Base-by-base conservation (phyloP, 2,888 invertebrate species). In the Branchellion lobata region DNA sequence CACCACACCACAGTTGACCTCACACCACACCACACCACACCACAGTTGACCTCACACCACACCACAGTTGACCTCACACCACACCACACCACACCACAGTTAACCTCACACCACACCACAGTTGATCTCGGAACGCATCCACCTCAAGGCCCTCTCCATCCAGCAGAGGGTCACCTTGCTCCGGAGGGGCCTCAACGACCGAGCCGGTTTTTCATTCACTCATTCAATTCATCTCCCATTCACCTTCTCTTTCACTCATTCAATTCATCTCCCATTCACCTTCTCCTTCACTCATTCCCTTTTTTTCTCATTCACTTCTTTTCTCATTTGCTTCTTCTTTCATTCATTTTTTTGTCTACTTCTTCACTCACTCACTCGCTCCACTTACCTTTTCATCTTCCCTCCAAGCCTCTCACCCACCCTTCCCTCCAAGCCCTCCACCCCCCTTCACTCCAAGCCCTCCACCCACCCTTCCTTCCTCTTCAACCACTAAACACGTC, bases 171-270 rank as follows among this genome's bases (percentile, higher is more conserved):
- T 91, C 57, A 87, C 88, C 5, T 85, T 93, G 0, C 85, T 93
- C 1, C 89, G 90, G 78, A 89, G 90, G 82, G 92, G 92, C 0
- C 88, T 92, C 0, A 90, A 90, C 81, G 92, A 92, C 84, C 87
- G 89, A 81, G 90, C 90, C 0, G 90, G 75, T 53, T 14, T 18
- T 34, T 73, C 24, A 5, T 24, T 29, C 65, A 65, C 29, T 65
- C 21, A 65, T 11, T 65, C 65, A 65, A 3, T 65, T 29, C 5
- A 5, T 27, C 65, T 8, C 29, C 65, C 65, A 65, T 65, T 21
- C 65, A 65, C 29, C 29, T 5, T 8, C 29, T 21, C 29, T 5
- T 8, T 21, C 65, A 65, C 29, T 21, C 65, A 65, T 65, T 21
- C 65, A 51, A 27, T 65, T n/a, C n/a, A 27, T 21, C 65, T 11